A percentile compares a stretch with the other conserved stretches of the same genome.
Evolutionary conservation across 2,113 vertebrate species (phyloP).

Genomic region (Dicerorhinus sumatrensis): DNA sequence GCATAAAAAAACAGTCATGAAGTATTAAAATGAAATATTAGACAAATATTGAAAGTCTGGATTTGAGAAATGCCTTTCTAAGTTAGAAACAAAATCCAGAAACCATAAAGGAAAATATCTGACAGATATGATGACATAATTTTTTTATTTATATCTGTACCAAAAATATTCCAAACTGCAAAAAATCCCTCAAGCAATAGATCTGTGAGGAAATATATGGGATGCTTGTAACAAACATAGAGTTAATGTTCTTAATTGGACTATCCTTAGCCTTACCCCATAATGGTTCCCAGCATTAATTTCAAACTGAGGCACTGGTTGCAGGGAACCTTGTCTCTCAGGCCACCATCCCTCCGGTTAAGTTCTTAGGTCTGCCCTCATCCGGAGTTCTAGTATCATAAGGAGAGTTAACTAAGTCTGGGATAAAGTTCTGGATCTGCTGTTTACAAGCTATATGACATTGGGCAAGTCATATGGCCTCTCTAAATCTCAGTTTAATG

Average conservation of each 20-base stretch:
- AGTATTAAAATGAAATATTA: slow-evolving; percentile 13
- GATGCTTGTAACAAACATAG: background rate
- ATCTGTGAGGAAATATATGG: background rate
- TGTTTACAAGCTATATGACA: background rate
- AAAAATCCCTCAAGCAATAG: background rate
- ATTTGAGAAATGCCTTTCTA: background rate
- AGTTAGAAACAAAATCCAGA: slow-evolving; percentile 33
- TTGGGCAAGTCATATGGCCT: background rate
- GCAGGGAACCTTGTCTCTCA: background rate
- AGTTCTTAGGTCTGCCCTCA: background rate
- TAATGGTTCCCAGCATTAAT: background rate
- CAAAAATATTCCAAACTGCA: background rate
- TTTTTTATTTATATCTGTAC: background rate
- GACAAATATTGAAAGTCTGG: background rate
- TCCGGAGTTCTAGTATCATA: background rate
- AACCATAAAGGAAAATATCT: background rate
- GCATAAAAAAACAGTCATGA: slow-evolving; percentile 7
- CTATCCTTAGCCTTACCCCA: background rate
- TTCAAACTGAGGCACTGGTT: background rate
- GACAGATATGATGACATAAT: background rate
- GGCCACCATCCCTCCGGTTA: background rate
- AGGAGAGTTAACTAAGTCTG: background rate
- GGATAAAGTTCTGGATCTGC: background rate
- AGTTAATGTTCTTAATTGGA: background rate
- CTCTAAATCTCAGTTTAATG: background rate